Evolutionary conservation across 1,140 invertebrate genomes (phyloP).

Genomic region (Ceratitis capitata): DNA sequence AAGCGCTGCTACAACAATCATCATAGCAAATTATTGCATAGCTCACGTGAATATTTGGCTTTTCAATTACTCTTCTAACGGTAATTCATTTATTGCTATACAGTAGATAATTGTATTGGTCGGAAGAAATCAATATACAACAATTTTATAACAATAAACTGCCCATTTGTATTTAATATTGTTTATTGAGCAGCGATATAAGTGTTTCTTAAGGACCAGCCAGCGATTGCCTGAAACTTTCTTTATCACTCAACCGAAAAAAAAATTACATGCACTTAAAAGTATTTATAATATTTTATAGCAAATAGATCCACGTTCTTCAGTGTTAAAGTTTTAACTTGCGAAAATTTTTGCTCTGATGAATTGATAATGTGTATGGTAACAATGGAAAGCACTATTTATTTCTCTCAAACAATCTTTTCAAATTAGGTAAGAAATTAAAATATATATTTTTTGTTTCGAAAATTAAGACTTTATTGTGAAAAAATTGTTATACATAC

Average conservation of each 20-base stretch:
- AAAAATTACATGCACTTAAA: background rate
- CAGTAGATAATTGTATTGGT: background rate
- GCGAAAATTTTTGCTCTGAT: too few relatives aligned
- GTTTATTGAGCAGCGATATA: background rate
- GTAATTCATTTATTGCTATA: conserved; percentile 1
- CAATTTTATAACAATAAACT: background rate
- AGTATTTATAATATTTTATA: background rate
- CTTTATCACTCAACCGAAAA: background rate
- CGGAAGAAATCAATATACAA: background rate
- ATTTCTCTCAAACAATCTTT: too few relatives aligned
- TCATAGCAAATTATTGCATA: too few relatives aligned
- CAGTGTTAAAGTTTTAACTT: too few relatives aligned
- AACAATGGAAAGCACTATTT: background rate
- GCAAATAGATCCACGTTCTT: too few relatives aligned
- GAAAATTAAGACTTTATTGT: too few relatives aligned
- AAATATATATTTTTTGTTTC: too few relatives aligned
- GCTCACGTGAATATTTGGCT: conserved; percentile 1
- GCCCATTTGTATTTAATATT: background rate
- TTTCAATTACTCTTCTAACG: background rate
- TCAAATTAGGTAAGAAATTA: too few relatives aligned
- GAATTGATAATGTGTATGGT: background rate
- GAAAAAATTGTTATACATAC: too few relatives aligned
- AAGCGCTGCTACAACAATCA: too few relatives aligned
- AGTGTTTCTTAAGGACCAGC: too few relatives aligned
- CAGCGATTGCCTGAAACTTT: background rate